Conservation (phyloP, 92 coral and sea anemone species). For the Ricordea florida region DNA sequence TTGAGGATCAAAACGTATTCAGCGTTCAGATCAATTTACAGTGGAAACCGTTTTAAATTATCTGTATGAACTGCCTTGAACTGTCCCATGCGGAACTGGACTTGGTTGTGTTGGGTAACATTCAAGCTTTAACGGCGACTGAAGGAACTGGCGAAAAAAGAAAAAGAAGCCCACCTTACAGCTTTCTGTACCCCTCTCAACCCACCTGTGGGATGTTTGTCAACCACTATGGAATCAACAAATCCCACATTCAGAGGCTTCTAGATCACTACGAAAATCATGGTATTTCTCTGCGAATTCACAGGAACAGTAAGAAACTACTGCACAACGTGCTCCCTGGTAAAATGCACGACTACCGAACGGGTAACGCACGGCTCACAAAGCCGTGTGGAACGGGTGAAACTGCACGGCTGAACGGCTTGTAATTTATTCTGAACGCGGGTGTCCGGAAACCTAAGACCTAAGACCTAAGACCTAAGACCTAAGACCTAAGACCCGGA, state of each 20-base stretch:
- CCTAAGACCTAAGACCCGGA: no score
- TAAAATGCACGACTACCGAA: no score
- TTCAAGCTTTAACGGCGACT: constrained; percentile 13
- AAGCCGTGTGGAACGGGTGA: no score
- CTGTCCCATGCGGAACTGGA: no score
- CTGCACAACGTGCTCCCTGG: constrained; percentile 35
- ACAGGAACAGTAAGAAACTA: constrained; percentile 20
- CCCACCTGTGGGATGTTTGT: constrained; percentile 45
- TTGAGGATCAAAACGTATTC: neutral
- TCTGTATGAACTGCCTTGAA: constrained; percentile 14
- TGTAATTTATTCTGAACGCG: no score
- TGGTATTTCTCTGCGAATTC: no score
- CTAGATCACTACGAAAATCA: constrained; percentile 27
- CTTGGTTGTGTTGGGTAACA: constrained; percentile 31
- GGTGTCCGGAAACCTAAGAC: no score
- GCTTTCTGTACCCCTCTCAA: constrained; percentile 13
- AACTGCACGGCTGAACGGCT: no score
- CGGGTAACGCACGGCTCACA: no score
- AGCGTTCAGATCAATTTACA: no score
- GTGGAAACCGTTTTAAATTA: neutral
- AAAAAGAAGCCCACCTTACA: constrained; percentile 20
- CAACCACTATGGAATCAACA: constrained; percentile 49
- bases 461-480: no score
- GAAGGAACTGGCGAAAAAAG: constrained; percentile 43
- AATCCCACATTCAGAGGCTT: constrained; percentile 37